Conservation (phyloP, 2,797 vertebrate species). For the Silurus lanzhouensis region DNA sequence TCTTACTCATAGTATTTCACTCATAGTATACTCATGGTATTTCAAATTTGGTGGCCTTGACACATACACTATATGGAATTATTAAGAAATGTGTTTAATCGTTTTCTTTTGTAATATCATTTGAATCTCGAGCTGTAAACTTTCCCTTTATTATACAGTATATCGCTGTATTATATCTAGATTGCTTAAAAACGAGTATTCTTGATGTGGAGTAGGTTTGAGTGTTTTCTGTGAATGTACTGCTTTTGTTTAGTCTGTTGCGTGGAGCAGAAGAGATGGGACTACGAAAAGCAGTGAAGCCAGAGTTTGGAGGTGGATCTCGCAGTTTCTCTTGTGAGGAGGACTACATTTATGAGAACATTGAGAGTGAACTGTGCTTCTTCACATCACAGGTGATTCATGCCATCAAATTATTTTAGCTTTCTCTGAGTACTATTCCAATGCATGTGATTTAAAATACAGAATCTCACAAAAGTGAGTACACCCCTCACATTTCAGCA, state of each 20-base stretch:
- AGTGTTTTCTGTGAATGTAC: background rate
- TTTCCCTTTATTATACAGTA: background rate
- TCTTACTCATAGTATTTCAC: background rate
- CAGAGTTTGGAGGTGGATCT: constrained; percentile 90
- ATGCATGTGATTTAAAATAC: background rate
- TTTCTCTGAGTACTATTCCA: background rate
- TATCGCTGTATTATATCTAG: too few species aligned
- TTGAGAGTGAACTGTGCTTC: constrained; percentile 94
- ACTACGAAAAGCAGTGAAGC: constrained; percentile 88
- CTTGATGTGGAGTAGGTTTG: background rate
- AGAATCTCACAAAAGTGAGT: too few species aligned
- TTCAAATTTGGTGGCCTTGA: background rate
- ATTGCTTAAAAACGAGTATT: background rate
- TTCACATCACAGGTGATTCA: constrained; percentile 91
- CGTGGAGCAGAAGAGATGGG: constrained; percentile 93
- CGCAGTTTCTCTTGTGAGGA: constrained; percentile 93
- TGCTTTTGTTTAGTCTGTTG: constrained; percentile 77
- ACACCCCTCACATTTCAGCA: too few species aligned
- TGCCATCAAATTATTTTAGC: background rate
- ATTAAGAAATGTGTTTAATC: background rate
- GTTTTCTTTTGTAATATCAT: background rate
- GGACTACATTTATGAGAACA: constrained; percentile 97
- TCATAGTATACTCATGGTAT: too few species aligned
- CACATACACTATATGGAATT: background rate
- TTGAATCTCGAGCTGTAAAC: background rate